These are phyloP conservation scores for Drosophila repleta DNA, from an alignment of 1,140 invertebrate genomes.

Conservation along the genomic window DNA sequence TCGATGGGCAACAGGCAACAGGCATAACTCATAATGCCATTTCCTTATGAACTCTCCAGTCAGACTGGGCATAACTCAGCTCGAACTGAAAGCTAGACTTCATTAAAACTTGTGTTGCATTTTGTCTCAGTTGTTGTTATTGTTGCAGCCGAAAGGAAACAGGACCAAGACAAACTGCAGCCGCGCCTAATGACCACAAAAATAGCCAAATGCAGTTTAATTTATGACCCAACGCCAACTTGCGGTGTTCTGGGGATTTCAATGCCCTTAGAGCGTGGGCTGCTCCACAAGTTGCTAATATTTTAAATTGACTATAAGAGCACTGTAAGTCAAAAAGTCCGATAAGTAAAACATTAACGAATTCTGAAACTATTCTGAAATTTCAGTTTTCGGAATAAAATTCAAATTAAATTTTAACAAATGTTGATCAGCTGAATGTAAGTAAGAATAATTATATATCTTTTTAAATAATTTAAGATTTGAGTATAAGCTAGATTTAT, in stretches of 20 bases:
- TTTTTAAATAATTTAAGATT: too few relatives aligned
- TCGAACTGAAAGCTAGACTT: constrained; percentile 59
- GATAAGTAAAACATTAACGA: too few relatives aligned
- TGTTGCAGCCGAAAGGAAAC: constrained; percentile 12
- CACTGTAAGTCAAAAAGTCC: too few relatives aligned
- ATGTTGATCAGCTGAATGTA: too few relatives aligned
- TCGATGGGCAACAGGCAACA: constrained; percentile 55
- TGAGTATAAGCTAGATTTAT: too few relatives aligned
- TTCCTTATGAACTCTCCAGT: constrained; percentile 54
- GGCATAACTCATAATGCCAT: constrained; percentile 77
- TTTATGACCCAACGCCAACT: constrained; percentile 64
- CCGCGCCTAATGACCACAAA: constrained; percentile 73
- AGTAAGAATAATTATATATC: too few relatives aligned
- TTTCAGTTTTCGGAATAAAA: too few relatives aligned
- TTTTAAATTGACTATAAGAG: too few relatives aligned
- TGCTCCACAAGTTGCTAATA: not conserved
- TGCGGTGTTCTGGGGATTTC: constrained; percentile 19
- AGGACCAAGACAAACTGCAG: constrained; percentile 52
- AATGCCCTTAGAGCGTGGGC: constrained; percentile 19
- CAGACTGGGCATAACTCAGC: constrained; percentile 44
- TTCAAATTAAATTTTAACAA: too few relatives aligned
- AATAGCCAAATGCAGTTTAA: constrained; percentile 74
- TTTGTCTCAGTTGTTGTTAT: constrained; percentile 18
- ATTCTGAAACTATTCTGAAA: too few relatives aligned
- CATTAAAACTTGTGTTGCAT: constrained; percentile 61